A percentile compares a stretch with the other conserved stretches of the same genome.
phyloP scores from a whole-genome alignment of 2,113 vertebrate genomes.

The Spea multiplicata region DNA sequence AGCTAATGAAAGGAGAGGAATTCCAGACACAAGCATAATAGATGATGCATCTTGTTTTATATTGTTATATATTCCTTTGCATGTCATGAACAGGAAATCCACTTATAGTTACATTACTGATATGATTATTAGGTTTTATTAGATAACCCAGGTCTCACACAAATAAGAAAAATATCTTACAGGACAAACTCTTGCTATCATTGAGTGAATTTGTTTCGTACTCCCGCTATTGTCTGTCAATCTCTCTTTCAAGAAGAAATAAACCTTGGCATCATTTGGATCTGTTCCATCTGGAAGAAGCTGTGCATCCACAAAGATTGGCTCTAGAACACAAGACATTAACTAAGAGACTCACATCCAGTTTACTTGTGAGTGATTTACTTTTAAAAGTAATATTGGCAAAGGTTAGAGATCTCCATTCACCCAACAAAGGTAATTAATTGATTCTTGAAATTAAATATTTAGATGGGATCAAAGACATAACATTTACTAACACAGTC shows the following conservation, averaged over 20 bases:
- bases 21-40: neutral
- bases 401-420: too few species aligned
- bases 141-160: conserved; percentile 7
- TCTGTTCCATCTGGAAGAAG: conserved; percentile 93
- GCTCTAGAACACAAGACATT: conserved; percentile 70
- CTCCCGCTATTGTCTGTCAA: conserved; percentile 87
- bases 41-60: neutral
- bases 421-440: too few species aligned
- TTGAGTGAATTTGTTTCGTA: conserved; percentile 91
- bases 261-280: conserved; percentile 90
- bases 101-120: neutral
- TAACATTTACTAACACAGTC: too few species aligned
- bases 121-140: conserved; percentile 32
- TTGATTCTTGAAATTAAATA: too few species aligned
- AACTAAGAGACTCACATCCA: neutral
- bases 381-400: too few species aligned
- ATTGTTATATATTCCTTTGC: conserved; percentile 1
- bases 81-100: conserved; percentile 30
- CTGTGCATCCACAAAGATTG: conserved; percentile 91
- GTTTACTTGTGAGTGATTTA: too few species aligned
- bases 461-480: too few species aligned
- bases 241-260: conserved; percentile 94
- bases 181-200: conserved; percentile 95
- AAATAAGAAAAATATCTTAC: conserved; percentile 68
- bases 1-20: neutral